Conservation (phyloP, 35 echinoderm and acorn worm species). For the Lytechinus variegatus region DNA sequence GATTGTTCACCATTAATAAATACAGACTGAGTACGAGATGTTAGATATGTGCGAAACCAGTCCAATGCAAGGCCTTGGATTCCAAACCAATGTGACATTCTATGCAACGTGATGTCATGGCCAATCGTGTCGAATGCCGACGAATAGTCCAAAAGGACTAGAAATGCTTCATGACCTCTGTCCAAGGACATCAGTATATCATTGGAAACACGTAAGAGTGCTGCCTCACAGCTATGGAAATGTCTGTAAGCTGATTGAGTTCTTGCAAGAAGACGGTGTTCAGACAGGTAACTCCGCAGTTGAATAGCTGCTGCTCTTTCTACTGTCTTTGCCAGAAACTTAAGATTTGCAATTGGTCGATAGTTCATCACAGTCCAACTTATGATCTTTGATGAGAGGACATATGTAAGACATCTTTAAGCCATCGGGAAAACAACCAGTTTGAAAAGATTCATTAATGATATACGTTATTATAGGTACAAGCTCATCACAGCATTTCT, state of each 20-base stretch:
- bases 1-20: constrained; percentile 43
- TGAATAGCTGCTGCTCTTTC: no score
- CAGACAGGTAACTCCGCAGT: not conserved
- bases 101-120: constrained; percentile 49
- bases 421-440: no score
- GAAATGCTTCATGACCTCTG: constrained; percentile 28
- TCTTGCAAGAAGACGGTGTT: not conserved
- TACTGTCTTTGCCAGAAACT: no score
- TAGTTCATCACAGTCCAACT: no score
- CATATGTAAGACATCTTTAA: no score
- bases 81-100: constrained; percentile 47
- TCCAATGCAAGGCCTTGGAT: constrained; percentile 55
- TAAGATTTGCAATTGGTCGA: no score
- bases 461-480: no score
- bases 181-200: constrained; percentile 66
- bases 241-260: constrained; percentile 61
- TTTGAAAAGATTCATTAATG: no score
- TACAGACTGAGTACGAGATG: constrained; percentile 46
- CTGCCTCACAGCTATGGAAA: constrained; percentile 69
- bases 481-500: no score
- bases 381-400: no score
- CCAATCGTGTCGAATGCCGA: constrained; percentile 67
- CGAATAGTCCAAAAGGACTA: constrained; percentile 54
- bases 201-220: constrained; percentile 65
- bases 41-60: constrained; percentile 77